Evolutionary conservation across 2,888 invertebrate species (phyloP), one percentile per base, ranked within the genome.

Genomic region (Drosophila cognata): DNA sequence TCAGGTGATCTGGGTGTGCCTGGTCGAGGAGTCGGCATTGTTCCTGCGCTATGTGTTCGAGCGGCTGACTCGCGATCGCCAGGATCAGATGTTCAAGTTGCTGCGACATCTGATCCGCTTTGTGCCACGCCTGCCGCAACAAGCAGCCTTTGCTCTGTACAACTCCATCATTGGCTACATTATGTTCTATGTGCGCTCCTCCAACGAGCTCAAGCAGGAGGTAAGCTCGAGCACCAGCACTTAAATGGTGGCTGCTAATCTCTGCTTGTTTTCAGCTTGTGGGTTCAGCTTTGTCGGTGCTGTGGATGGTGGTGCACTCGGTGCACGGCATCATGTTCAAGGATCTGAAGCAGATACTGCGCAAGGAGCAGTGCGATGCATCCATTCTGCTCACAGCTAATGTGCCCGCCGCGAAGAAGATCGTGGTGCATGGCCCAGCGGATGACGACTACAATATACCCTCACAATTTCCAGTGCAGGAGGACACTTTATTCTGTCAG

Each of bases 301-400:
- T 99, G 2, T 99, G 99, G 99, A 98, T 99, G 97, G 98, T 99
- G 31, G 99, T 99, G 1, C 99, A 99, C 84, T 98, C 98, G 92
- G 99, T 99, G 0, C 98, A 99, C 91, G 99, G 99, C 25, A 98
- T 99, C 71, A 99, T 99, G 96, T 99, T 99, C 92, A 99, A 99
- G 94, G 99, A 99, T 94, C 94, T 99, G 29, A 99, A 99, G 91
- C 99, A 99, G 94, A 99, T 99, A 79, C 94, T 99, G 76, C 95
- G 99, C 62, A 99, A 99, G 92, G 99, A 99, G 92, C 99, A 99
- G 92, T 99, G 99, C 91, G 99, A 99, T 93, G 99, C 99, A 0
- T 98, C 99, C 0, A 97, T 99, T 89, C 94, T 99, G 76, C 94
- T 99, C 2, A 99, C 99, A 0, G 99, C 99, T 6, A 99, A 99